Evolutionary conservation across 2,888 invertebrate species (phyloP).

Genomic region (Hydrotaea diabolus): DNA sequence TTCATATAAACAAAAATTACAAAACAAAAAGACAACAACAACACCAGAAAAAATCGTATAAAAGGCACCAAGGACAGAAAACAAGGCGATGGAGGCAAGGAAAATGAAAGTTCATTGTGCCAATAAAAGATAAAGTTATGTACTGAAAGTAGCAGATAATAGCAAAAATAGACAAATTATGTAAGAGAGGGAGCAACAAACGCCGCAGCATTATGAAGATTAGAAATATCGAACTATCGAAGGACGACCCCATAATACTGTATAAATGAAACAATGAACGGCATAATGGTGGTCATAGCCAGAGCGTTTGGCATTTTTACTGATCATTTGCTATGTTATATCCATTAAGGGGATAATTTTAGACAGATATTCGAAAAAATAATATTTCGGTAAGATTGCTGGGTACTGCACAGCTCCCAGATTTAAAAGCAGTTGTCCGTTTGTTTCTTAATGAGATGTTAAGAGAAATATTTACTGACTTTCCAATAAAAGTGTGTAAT

Average conservation of each 20-base stretch:
- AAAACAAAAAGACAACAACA: no score
- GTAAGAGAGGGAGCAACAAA: slow-evolving; percentile 29
- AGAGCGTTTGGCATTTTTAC: not conserved
- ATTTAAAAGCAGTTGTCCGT: no score
- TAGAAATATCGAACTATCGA: not conserved
- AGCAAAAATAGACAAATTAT: slow-evolving; percentile 61
- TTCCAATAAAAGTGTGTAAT: no score
- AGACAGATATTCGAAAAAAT: not conserved
- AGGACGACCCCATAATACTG: slow-evolving; percentile 15
- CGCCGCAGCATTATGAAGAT: slow-evolving; percentile 9
- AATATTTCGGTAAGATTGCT: no score
- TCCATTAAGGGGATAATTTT: not conserved
- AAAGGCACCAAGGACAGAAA: not conserved
- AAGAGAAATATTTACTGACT: no score
- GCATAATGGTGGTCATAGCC: not conserved
- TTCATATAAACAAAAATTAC: not conserved
- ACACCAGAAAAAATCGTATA: not conserved
- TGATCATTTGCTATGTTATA: not conserved
- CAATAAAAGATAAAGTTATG: slow-evolving; percentile 27
- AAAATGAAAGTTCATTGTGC: slow-evolving; percentile 60
- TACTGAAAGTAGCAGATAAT: slow-evolving; percentile 44
- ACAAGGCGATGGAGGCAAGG: not conserved
- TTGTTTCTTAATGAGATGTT: no score
- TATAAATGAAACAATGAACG: not conserved
- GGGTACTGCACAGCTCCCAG: no score